Conservation (phyloP, 2,113 vertebrate species). For the Scopus umbretta region DNA sequence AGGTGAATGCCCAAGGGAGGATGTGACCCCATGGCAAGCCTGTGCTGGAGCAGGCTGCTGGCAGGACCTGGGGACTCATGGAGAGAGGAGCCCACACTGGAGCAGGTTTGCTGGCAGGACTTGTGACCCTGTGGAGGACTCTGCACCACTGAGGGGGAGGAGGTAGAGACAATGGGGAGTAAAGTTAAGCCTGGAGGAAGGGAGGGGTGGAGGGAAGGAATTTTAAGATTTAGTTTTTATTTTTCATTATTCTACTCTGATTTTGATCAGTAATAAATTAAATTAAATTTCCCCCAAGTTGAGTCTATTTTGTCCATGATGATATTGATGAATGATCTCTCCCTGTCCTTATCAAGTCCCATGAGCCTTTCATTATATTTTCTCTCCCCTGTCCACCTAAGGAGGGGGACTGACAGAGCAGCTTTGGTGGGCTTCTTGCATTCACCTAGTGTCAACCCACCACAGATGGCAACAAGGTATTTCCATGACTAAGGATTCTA, state of each 20-base stretch:
- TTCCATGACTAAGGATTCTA: neutral
- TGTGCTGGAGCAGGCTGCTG: too few species aligned
- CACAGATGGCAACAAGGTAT: neutral
- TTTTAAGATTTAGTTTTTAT: neutral
- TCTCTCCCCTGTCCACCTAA: neutral
- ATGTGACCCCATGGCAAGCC: too few species aligned
- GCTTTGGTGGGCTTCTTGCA: neutral
- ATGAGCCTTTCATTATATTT: neutral
- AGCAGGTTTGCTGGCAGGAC: too few species aligned
- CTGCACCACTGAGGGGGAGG: too few species aligned
- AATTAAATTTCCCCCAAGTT: neutral
- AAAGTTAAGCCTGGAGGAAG: too few species aligned
- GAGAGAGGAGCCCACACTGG: too few species aligned
- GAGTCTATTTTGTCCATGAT: neutral
- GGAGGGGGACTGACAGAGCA: neutral
- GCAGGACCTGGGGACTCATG: too few species aligned
- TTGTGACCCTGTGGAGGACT: too few species aligned
- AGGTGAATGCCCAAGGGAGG: too few species aligned
- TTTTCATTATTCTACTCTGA: neutral
- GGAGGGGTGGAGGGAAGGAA: too few species aligned
- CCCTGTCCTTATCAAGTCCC: neutral
- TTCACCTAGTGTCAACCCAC: neutral
- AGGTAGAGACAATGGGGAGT: too few species aligned
- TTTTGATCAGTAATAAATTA: neutral
- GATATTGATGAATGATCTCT: neutral